Evolutionary conservation across 2,888 invertebrate species (phyloP).

Genomic region (Odontothrips loti): DNA sequence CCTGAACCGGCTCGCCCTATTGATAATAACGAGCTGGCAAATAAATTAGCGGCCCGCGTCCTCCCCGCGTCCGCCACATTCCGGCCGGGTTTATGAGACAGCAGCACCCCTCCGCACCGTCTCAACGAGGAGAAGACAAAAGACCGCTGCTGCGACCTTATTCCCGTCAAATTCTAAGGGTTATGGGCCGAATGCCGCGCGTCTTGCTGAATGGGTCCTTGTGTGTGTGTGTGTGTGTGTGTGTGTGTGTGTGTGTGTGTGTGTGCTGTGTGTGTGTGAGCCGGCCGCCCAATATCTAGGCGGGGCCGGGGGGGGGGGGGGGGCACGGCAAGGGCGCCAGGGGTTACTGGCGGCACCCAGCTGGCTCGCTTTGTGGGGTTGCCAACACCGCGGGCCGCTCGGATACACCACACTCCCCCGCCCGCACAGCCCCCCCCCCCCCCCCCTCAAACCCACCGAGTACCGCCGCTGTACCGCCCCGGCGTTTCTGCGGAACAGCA

Average conservation of each 20-base stretch:
- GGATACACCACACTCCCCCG: background rate
- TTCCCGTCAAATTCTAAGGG: too few species aligned
- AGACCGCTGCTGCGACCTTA: too few species aligned
- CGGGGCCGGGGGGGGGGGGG: background rate
- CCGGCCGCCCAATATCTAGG: background rate
- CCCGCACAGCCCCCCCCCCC: background rate
- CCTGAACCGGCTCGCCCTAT: background rate
- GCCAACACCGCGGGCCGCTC: background rate
- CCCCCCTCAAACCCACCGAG: background rate
- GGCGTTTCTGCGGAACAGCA: background rate
- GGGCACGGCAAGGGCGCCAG: conserved; percentile 5
- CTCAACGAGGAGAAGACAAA: too few species aligned
- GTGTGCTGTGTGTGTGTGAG: too few species aligned
- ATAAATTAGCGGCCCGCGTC: too few species aligned
- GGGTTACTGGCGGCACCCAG: conserved; percentile 23
- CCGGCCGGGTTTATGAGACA: background rate
- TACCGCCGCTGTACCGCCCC: too few species aligned
- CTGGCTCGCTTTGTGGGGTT: conserved; percentile 20
- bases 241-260: too few species aligned
- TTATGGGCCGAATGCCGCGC: too few species aligned
- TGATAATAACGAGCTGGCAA: too few species aligned
- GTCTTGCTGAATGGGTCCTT: too few species aligned
- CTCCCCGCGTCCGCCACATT: background rate
- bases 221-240: too few species aligned
- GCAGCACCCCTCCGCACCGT: background rate